These are phyloP conservation scores for Sinhomidia bicolor DNA, from an alignment of 2,888 invertebrate genomes.

Conservation along the genomic window DNA sequence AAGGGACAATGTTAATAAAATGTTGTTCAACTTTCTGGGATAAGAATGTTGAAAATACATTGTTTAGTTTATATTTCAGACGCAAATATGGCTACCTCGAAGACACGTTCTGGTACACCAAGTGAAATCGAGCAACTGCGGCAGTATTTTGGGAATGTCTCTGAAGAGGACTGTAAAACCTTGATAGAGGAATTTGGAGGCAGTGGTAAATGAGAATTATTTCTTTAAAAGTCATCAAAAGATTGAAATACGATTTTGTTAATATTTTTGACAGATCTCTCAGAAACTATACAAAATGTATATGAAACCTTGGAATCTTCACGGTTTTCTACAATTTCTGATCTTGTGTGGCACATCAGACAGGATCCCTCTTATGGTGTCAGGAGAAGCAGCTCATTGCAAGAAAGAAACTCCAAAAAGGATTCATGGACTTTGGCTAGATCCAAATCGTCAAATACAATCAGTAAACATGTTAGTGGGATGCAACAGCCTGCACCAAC, in stretches of 20 bases:
- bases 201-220: background rate
- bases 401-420: background rate
- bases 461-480: background rate
- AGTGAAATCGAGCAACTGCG: background rate
- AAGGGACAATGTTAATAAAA: no score
- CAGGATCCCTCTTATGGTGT: constrained; percentile 29
- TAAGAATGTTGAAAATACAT: no score
- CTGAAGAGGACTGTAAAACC: constrained; percentile 41
- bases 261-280: background rate
- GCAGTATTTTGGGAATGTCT: background rate
- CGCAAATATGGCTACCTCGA: constrained; percentile 4
- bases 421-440: constrained; percentile 52
- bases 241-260: background rate
- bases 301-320: constrained; percentile 35
- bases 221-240: background rate
- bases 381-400: background rate
- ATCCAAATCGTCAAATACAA: constrained; percentile 48
- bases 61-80: no score
- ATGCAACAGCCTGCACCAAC: background rate
- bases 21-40: no score
- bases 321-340: background rate
- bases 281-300: background rate
- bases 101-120: background rate
- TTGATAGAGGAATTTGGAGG: constrained; percentile 45
- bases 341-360: constrained; percentile 47